Base-by-base conservation (phyloP, 2,113 vertebrate genomes). In the Osmerus mordax region DNA sequence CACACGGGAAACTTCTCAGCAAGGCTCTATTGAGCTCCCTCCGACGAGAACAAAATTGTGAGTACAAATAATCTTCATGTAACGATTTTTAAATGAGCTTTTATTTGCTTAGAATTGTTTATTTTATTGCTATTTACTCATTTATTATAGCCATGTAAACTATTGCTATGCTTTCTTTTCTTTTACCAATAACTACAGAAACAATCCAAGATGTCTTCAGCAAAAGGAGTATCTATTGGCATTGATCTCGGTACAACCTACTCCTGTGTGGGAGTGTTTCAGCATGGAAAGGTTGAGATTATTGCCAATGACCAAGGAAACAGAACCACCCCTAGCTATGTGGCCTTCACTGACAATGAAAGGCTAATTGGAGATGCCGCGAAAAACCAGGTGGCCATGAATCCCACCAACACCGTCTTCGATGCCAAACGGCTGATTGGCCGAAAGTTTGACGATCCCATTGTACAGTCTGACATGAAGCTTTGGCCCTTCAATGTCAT, bases 271-370 rank as follows among this genome's bases (percentile, higher is more conserved):
- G 94, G 94, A 5, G 94, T 95, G 2, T 95, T 94, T 78, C 95
- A 95, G 87, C 95, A 96, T 0, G 94, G 94, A 23, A 93, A 94
- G 1, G 94, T 96, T 80, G 94, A 96, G 75, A 96, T 96, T 65
- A 95, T 96, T 7, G 93, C 94, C 73, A 95, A 95, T 23, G 94
- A 96, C 74, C 94, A 96, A 84, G 94, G 94, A 16, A 96, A 95
- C 88, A 85, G 93, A 54, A 96, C 95, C 87, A 95, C 94, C 0
- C 94, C 94, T 3, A 95, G 94, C 6, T 95, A 95, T 11, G 94
- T 95, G 82, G 94, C 94, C 0, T 96, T 96, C 82, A 95, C 94
- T 0, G 94, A 95, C 78, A 94, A 94, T 3, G 94, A 95, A 74
- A 92, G 94, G 13, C 84, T 95, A 60, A 95, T 95, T 0, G 93